Evolutionary conservation across 2,113 vertebrate genomes (phyloP).

Genomic region (Tachysurus fulvidraco): DNA sequence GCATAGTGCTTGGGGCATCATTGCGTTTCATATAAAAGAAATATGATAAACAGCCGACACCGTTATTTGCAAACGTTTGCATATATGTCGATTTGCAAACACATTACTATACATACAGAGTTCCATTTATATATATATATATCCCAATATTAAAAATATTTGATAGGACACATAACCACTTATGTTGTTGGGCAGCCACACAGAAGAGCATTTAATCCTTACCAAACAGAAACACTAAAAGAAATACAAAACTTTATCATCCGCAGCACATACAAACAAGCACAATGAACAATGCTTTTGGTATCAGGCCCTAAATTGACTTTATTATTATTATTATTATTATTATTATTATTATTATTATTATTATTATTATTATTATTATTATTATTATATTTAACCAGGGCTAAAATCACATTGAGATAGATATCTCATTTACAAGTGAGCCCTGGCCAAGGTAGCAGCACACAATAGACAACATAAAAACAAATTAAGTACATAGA

Average conservation of each 20-base stretch:
- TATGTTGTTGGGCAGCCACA: background rate
- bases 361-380: too few species aligned
- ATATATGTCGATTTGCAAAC: background rate
- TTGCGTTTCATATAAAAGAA: background rate
- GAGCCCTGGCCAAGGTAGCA: too few species aligned
- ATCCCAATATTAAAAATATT: background rate
- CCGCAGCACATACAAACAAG: background rate
- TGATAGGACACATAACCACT: background rate
- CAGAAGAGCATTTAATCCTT: background rate
- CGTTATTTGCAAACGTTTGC: background rate
- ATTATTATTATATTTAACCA: too few species aligned
- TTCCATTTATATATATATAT: too few species aligned
- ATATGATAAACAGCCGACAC: background rate
- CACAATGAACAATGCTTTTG: background rate
- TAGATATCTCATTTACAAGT: too few species aligned
- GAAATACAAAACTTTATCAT: background rate
- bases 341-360: too few species aligned
- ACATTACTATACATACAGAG: background rate
- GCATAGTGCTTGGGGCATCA: background rate
- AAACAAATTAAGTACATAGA: too few species aligned
- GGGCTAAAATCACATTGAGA: too few species aligned
- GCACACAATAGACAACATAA: too few species aligned
- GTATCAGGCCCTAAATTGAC: background rate
- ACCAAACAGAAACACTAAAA: background rate
- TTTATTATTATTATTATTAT: background rate